Percentiles rank a stretch among this genome's conserved stretches.
These are phyloP conservation scores for Dufourea novaeangliae DNA, from an alignment of 1,140 invertebrate species.

Conservation along the genomic window DNA sequence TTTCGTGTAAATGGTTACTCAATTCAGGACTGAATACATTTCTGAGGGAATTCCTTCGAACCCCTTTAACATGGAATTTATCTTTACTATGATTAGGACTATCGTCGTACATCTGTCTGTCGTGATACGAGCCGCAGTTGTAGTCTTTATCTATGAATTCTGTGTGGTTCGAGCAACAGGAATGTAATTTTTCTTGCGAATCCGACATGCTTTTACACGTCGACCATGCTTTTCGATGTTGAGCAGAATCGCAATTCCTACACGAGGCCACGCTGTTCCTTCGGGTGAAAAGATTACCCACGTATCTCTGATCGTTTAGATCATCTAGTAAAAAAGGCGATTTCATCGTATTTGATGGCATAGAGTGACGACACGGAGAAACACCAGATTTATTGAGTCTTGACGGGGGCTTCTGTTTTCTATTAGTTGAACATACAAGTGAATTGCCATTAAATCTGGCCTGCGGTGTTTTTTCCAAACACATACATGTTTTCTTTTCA, in stretches of 20 bases:
- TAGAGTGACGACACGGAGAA: slow-evolving; percentile 46
- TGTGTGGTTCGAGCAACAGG: slow-evolving; percentile 51
- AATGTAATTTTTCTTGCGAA: slow-evolving; percentile 60
- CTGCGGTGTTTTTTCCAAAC: slow-evolving; percentile 64
- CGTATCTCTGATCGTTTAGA: not conserved
- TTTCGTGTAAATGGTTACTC: slow-evolving; percentile 46
- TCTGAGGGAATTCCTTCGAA: slow-evolving; percentile 27
- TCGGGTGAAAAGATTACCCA: not conserved
- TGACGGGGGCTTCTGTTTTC: slow-evolving; percentile 61
- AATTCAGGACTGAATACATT: not conserved
- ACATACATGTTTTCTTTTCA: slow-evolving; percentile 25
- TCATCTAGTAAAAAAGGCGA: slow-evolving; percentile 24
- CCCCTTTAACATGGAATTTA: slow-evolving; percentile 23
- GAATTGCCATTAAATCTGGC: slow-evolving; percentile 51
- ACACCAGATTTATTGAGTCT: slow-evolving; percentile 48
- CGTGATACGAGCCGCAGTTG: slow-evolving; percentile 37
- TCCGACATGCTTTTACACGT: slow-evolving; percentile 24
- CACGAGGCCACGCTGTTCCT: slow-evolving; percentile 15
- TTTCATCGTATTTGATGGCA: slow-evolving; percentile 38
- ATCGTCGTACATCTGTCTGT: slow-evolving; percentile 41
- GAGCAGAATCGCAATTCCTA: slow-evolving; percentile 34
- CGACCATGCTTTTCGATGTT: slow-evolving; percentile 41
- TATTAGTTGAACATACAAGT: slow-evolving; percentile 65
- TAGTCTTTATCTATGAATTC: slow-evolving; percentile 37
- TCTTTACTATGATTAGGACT: slow-evolving; percentile 45